Base-by-base conservation (phyloP, 2,888 invertebrate genomes). In the Acrocera orbiculus region DNA sequence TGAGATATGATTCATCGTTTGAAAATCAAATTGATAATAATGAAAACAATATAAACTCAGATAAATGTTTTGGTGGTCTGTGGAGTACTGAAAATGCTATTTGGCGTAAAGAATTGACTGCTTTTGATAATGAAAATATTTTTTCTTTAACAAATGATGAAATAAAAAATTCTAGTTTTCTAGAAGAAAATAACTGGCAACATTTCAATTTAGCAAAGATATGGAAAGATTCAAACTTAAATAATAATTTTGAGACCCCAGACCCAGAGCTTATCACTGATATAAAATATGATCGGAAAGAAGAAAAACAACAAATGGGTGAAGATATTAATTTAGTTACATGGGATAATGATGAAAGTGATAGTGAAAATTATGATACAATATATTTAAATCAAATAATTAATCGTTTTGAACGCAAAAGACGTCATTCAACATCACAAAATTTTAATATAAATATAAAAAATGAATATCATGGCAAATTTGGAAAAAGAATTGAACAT, bases 341-440 rank as follows among this genome's bases (percentile, higher is more conserved):
- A 19, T 6, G 8, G 8, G 5, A 6, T 6, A 19, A 19, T 19
- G 19, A 19, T 19, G 19, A 19, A 19, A 5, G 8, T 19, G 8
- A 32, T 11, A 25, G 10, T 30, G 16, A 29, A 14, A 20, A 14
- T 25, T 7, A 13, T 11, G 23, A 30, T 26, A 17, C 29, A 15
- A 9, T 3, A 24, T 6, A 16, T 10, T 10, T 10, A 8, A 4
- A 9, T 22, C 5, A 36, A 31, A 31, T 28, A 14, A 36, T 38
- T 1, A 45, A 45, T 36, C 54, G 51, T 28, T 60, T 59, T 38
- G 67, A 67, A 55, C 68, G 70, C 47, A 71, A 70, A 57, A 65
- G 70, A 35, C 65, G 70, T 7, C 70, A 70, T 57, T 64, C 63
- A 30, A 60, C 59, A 53, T 65, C 52, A 32, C 52, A 53, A 46